Conservation (phyloP, 2,797 vertebrate genomes). For the Parauchenoglanis punctatus region DNA sequence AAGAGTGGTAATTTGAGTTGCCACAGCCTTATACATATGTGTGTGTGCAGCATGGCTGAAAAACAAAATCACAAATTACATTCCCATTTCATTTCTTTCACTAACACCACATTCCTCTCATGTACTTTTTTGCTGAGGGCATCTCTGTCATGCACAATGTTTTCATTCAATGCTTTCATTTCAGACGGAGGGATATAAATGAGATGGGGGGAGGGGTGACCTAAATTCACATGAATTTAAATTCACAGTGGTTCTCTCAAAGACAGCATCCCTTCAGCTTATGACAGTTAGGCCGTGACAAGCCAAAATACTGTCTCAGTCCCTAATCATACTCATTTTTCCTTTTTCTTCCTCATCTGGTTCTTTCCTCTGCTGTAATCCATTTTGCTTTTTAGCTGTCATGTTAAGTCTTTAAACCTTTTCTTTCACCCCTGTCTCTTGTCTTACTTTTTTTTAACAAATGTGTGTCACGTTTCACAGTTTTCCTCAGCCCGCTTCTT, state of each 20-base stretch:
- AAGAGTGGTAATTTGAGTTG: too few relatives aligned
- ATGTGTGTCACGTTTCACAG: background rate
- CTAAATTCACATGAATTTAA: constrained; percentile 50
- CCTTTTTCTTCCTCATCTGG: background rate
- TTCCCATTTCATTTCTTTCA: background rate
- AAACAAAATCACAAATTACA: background rate
- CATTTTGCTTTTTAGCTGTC: background rate
- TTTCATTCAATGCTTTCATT: constrained; percentile 23
- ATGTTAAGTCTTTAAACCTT: background rate
- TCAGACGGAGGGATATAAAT: constrained; percentile 43
- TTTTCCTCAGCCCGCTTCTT: background rate
- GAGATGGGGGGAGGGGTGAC: constrained; percentile 39
- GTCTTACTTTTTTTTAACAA: background rate
- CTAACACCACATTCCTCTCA: background rate
- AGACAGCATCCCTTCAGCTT: constrained; percentile 17
- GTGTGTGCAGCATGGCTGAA: background rate
- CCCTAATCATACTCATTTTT: background rate
- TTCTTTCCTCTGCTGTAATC: background rate
- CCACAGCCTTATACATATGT: too few relatives aligned
- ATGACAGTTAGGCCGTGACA: background rate
- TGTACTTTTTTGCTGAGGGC: background rate
- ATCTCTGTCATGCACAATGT: constrained; percentile 24
- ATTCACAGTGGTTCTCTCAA: constrained; percentile 38
- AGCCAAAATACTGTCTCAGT: background rate
- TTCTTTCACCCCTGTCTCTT: background rate